Evolutionary conservation across 1,140 invertebrate species (phyloP).

Genomic region (Scaptomyza pallida): DNA sequence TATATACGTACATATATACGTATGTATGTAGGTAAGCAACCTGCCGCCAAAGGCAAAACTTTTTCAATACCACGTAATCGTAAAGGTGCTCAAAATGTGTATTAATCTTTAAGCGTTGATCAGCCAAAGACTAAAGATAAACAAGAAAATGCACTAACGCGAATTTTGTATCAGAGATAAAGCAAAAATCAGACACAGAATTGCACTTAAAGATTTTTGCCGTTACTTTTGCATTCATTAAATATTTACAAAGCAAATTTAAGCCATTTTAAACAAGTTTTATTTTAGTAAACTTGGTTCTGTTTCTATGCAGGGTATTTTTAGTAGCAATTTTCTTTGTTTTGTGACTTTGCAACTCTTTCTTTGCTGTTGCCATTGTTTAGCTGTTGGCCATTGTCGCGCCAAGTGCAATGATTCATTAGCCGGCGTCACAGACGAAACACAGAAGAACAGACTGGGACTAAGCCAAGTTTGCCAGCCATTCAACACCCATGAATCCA

Average conservation of each 20-base stretch:
- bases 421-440: slow-evolving; percentile 24
- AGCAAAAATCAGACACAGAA: background rate
- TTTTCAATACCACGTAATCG: slow-evolving; percentile 47
- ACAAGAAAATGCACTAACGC: background rate
- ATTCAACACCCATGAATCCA: slow-evolving; percentile 44
- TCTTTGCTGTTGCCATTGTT: slow-evolving; percentile 34
- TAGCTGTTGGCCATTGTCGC: slow-evolving; percentile 48
- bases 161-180: background rate
- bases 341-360: background rate
- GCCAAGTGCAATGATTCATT: slow-evolving; percentile 58
- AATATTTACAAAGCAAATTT: background rate
- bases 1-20: too few species aligned
- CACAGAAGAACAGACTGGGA: slow-evolving; percentile 25
- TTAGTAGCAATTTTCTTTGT: background rate
- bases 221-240: background rate
- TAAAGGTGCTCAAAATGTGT: slow-evolving; percentile 13
- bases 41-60: slow-evolving; percentile 40
- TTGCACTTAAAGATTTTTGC: background rate
- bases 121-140: background rate
- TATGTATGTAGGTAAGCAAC: too few species aligned
- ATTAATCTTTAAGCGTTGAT: slow-evolving; percentile 10
- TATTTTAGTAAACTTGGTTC: background rate
- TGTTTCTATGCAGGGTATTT: slow-evolving; percentile 24
- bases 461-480: slow-evolving; percentile 36
- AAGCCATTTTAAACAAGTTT: too few species aligned